Base-by-base conservation (phyloP, 2,113 vertebrate species). In the Phalacrocorax aristotelis region DNA sequence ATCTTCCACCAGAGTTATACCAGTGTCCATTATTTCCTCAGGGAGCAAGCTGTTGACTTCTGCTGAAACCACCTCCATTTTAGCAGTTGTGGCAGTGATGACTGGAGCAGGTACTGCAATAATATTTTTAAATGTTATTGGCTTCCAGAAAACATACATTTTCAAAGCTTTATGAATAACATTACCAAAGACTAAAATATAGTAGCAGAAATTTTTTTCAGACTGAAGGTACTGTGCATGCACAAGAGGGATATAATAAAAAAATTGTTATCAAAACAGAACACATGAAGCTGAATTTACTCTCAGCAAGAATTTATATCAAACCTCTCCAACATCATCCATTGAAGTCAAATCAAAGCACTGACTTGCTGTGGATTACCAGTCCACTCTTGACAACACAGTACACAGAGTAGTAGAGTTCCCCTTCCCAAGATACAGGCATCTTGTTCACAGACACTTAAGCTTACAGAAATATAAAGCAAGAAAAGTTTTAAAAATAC, bases 21-120 rank as follows among this genome's bases (percentile, higher is more conserved):
- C 99, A 0, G 99, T 99, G 92, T 99, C 99, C 99, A 99, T 99
- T 97, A 99, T 99, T 95, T 99, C 99, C 97, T 99, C 99, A 49
- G 99, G 99, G 87, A 99, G 99, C 98, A 99, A 98, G 96, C 98
- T 99, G 98, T 99, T 99, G 95, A 99, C 98, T 97, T 99, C 99
- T 42, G 99, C 99, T 69, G 99, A 99, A 95, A 99, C 99, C 98
- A 99, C 99, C 93, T 99, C 99, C 99, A 99, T 99, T 92, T 65
- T 98, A 93, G 96, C 78, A 95, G 96, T 83, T 79, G 89, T 91
- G 91, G 83, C 71, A 93, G 93, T 79, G 92, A 97, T 82, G 84
- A 95, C 95, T 2, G 80, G 93, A 95, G 91, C 93, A 89, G 97
- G 96, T 66, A 95, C 98, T 98, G 97, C 72, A 98, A 98, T 36